These are phyloP conservation scores for Brachyhypopomus occidentalis DNA, from an alignment of 2,113 vertebrate species.

Conservation along the genomic window DNA sequence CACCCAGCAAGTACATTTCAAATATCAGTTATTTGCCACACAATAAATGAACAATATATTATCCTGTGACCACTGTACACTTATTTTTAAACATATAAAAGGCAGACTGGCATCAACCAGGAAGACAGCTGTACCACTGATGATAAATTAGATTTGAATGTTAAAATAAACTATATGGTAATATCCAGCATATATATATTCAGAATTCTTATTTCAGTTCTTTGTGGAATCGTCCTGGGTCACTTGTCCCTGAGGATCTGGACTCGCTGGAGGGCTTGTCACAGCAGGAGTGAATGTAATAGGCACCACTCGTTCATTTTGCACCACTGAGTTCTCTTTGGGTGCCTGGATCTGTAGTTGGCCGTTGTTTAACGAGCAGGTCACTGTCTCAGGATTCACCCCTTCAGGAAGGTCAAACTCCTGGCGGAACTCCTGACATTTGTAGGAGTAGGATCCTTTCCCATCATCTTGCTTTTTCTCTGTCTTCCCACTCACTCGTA, in stretches of 20 bases:
- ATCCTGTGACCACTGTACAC: background rate
- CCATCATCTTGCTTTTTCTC: constrained; percentile 75
- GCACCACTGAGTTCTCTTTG: constrained; percentile 47
- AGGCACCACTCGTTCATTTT: constrained; percentile 72
- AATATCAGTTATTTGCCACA: background rate
- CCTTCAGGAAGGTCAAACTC: constrained; percentile 74
- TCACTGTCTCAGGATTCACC: constrained; percentile 67
- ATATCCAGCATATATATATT: constrained; percentile 7
- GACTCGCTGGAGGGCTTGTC: constrained; percentile 28
- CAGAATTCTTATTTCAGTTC: background rate
- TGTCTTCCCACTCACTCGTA: constrained; percentile 72
- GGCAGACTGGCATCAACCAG: background rate
- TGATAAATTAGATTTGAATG: constrained; percentile 12
- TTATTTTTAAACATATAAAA: background rate
- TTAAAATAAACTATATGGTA: constrained; percentile 1
- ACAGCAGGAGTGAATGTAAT: constrained; percentile 59
- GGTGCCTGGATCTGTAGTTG: constrained; percentile 73
- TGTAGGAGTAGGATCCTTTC: constrained; percentile 70
- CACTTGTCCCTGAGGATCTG: background rate
- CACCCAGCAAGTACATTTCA: constrained; percentile 9
- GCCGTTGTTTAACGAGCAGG: constrained; percentile 70
- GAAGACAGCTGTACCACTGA: background rate
- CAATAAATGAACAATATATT: constrained; percentile 6
- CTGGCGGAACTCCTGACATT: constrained; percentile 75
- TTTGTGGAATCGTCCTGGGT: constrained; percentile 26